These are phyloP conservation scores for Dynastes hyllus DNA, from an alignment of 2,888 invertebrate genomes.

Conservation along the genomic window DNA sequence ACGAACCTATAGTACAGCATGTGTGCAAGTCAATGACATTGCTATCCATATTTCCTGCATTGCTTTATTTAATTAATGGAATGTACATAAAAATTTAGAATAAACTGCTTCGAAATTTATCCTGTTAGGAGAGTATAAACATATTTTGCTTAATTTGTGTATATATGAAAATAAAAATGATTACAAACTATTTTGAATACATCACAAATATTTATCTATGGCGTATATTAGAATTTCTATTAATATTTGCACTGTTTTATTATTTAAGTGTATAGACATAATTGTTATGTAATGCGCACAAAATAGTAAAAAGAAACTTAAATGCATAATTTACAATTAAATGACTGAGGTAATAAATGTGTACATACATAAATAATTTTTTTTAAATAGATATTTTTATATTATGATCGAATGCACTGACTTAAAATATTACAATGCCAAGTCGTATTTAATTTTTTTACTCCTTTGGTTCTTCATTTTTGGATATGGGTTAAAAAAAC, in stretches of 20 bases:
- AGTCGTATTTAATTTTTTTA: no score
- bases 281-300: constrained; percentile 29
- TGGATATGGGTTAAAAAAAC: no score
- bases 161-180: not conserved
- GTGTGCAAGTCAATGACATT: no score
- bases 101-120: not conserved
- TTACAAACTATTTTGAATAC: constrained; percentile 22
- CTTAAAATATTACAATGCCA: no score
- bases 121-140: not conserved
- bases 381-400: no score
- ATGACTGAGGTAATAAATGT: constrained; percentile 4
- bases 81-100: no score
- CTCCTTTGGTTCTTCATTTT: no score
- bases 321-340: not conserved
- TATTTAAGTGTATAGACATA: not conserved
- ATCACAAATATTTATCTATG: constrained; percentile 2
- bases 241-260: constrained; percentile 1
- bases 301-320: not conserved
- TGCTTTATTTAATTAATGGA: no score
- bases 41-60: no score
- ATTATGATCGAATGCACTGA: no score
- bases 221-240: not conserved
- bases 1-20: no score
- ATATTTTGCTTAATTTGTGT: constrained; percentile 4
- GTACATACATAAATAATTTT: constrained; percentile 13